Conservation (phyloP, 1,140 invertebrate species). For the Bicyclus anynana region DNA sequence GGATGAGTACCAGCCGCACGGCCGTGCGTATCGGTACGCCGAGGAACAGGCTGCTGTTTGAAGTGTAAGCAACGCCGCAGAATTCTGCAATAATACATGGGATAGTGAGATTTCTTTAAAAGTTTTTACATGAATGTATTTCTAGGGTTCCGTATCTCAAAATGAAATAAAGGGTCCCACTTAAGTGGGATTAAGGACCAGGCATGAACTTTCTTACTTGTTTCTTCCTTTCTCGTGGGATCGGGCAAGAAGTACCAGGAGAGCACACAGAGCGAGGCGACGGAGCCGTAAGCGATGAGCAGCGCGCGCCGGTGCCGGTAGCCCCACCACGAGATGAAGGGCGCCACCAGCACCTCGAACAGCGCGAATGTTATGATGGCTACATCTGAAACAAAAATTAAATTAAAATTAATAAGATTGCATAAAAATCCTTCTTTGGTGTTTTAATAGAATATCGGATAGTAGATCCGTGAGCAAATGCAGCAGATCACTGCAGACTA, state of each 20-base stretch:
- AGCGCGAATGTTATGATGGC: slow-evolving; percentile 5
- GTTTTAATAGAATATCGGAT: no score
- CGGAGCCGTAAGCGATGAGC: slow-evolving; percentile 7
- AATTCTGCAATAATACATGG: slow-evolving; percentile 24
- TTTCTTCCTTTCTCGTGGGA: background rate
- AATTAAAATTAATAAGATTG: background rate
- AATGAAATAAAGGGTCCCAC: no score
- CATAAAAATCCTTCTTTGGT: no score
- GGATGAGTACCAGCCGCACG: slow-evolving; percentile 5
- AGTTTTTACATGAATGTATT: no score
- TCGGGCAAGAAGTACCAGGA: slow-evolving; percentile 24
- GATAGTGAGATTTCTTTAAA: no score
- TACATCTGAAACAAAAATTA: background rate
- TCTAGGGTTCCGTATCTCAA: no score
- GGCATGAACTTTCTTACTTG: slow-evolving; percentile 9
- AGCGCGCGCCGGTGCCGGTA: slow-evolving; percentile 14
- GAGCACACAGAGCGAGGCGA: background rate
- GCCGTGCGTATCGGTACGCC: background rate
- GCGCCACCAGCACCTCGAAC: slow-evolving; percentile 16
- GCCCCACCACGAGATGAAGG: slow-evolving; percentile 28
- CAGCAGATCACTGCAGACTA: no score
- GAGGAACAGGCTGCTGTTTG: background rate
- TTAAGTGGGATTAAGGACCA: no score
- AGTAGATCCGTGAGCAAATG: no score
- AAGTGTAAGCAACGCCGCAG: slow-evolving; percentile 10